Percentiles rank a stretch among this genome's conserved stretches.
These are phyloP conservation scores for Fratercula arctica DNA, from an alignment of 2,797 vertebrate species.

Conservation along the genomic window DNA sequence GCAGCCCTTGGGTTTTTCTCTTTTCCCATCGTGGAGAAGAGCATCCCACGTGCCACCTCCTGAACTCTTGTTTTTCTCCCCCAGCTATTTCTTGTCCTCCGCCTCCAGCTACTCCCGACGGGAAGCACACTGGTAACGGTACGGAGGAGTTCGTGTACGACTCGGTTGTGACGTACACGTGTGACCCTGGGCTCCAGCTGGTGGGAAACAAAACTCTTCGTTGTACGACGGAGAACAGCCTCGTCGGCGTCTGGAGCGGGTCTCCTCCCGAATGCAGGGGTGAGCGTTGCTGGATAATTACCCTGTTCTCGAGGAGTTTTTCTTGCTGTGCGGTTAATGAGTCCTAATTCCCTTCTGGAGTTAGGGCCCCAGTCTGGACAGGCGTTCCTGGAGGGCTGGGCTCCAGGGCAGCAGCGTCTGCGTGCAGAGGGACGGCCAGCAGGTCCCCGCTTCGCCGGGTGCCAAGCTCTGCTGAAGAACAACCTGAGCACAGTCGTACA, in stretches of 20 bases:
- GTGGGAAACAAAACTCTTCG: background rate
- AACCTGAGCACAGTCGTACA: accelerated
- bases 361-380: background rate
- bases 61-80: background rate
- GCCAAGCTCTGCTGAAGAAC: background rate
- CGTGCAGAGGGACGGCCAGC: accelerated
- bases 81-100: background rate
- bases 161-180: background rate
- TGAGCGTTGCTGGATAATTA: background rate
- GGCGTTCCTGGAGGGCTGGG: accelerated
- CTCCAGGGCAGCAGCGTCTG: background rate
- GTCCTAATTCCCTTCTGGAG: background rate
- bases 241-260: background rate
- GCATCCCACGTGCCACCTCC: background rate
- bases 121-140: background rate
- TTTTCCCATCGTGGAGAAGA: accelerated
- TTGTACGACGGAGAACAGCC: background rate
- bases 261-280: background rate
- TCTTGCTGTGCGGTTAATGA: background rate
- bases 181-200: background rate
- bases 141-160: background rate
- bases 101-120: background rate
- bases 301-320: accelerated
- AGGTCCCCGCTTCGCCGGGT: background rate
- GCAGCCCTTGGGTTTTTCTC: background rate